These are phyloP conservation scores for Pararge aegeria DNA, from an alignment of 1,140 invertebrate genomes.

Conservation along the genomic window DNA sequence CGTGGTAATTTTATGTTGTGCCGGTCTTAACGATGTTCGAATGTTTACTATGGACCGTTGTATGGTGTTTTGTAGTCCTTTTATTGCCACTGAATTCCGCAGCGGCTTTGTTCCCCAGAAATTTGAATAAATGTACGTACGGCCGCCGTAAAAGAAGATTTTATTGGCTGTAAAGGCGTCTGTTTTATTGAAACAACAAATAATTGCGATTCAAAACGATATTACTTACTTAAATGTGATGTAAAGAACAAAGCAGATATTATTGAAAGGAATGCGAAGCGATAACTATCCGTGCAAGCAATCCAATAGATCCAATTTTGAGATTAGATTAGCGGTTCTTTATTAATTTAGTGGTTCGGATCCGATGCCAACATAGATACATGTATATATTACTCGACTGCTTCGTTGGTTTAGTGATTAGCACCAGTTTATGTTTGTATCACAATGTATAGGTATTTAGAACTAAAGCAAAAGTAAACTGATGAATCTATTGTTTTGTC, in stretches of 20 bases:
- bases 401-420: no score
- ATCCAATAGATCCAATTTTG: no score
- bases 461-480: no score
- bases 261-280: no score
- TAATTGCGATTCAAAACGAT: slow-evolving; percentile 9
- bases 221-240: not conserved
- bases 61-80: slow-evolving; percentile 30
- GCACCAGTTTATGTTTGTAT: no score
- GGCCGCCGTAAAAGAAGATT: slow-evolving; percentile 13
- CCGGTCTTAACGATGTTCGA: slow-evolving; percentile 21
- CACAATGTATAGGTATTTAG: no score
- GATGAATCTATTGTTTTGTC: no score
- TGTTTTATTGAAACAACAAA: slow-evolving; percentile 21
- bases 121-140: slow-evolving; percentile 30
- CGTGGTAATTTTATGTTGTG: not conserved
- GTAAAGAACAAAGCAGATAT: not conserved
- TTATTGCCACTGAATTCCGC: slow-evolving; percentile 33
- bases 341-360: no score
- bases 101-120: slow-evolving; percentile 28
- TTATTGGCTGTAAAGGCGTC: slow-evolving; percentile 10
- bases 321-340: no score
- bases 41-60: slow-evolving; percentile 27
- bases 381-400: no score
- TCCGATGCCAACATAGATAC: no score
- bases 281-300: no score